These are phyloP conservation scores for Nomada goodeniana DNA, from an alignment of 2,888 invertebrate species.

Conservation along the genomic window DNA sequence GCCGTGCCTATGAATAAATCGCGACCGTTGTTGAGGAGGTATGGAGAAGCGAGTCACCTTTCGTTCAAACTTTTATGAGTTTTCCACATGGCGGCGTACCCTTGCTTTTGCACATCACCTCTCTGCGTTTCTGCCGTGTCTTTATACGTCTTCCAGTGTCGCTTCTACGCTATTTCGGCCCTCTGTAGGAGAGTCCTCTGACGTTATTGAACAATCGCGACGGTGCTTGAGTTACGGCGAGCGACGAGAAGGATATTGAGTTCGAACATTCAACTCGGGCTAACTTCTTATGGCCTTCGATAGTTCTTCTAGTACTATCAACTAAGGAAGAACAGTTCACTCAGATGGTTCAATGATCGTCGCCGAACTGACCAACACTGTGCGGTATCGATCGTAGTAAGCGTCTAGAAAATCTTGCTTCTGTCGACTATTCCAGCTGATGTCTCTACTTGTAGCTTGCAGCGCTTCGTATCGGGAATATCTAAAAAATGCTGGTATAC, in stretches of 20 bases:
- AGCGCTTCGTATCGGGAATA: no score
- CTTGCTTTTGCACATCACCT: constrained; percentile 16
- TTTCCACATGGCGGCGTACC: constrained; percentile 55
- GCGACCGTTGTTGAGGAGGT: constrained; percentile 70
- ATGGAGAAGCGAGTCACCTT: constrained; percentile 69
- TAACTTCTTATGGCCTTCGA: no score
- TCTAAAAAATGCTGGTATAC: no score
- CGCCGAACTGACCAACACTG: no score
- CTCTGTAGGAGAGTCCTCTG: constrained; percentile 28
- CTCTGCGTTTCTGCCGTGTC: background rate
- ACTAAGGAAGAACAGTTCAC: no score
- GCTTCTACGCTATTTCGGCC: constrained; percentile 18
- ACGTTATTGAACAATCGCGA: constrained; percentile 27
- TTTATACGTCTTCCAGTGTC: background rate
- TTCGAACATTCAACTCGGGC: background rate
- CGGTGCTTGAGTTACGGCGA: constrained; percentile 1
- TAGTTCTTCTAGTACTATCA: no score
- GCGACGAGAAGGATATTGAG: background rate
- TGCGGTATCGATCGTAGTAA: no score
- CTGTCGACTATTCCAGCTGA: no score
- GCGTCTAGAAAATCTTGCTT: no score
- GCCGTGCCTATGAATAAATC: constrained; percentile 71
- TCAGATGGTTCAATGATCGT: no score
- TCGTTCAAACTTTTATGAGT: constrained; percentile 73
- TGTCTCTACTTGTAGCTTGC: no score